Conservation (phyloP, 1,140 invertebrate species). For the Lasaia peninsularis region DNA sequence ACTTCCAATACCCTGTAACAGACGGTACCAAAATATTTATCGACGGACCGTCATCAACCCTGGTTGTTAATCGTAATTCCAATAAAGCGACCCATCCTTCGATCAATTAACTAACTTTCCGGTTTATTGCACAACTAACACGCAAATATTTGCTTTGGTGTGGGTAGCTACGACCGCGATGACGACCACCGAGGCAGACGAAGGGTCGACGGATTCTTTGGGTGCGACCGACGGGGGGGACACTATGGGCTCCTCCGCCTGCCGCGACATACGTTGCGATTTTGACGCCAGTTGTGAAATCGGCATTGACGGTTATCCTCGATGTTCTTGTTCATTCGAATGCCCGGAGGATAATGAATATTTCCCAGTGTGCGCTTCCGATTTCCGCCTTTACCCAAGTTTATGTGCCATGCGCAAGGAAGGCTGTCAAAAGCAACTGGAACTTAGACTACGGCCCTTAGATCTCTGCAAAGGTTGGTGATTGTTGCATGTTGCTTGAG, state of each 20-base stretch:
- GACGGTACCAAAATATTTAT: conserved; percentile 48
- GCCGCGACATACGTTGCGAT: conserved; percentile 89
- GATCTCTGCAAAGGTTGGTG: conserved; percentile 88
- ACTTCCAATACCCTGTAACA: conserved; percentile 11
- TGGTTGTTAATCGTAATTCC: conserved; percentile 60
- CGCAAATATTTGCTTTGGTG: conserved; percentile 66
- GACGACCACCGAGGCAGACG: conserved; percentile 60
- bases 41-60: conserved; percentile 50
- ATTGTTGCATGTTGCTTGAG: not conserved
- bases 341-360: conserved; percentile 80
- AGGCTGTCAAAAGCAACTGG: conserved; percentile 89
- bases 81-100: conserved; percentile 58
- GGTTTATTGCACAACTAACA: conserved; percentile 71
- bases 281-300: conserved; percentile 90
- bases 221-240: conserved; percentile 49
- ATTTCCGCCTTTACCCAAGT: conserved; percentile 88
- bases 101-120: conserved; percentile 72
- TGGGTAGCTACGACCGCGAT: conserved; percentile 68
- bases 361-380: conserved; percentile 89
- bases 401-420: conserved; percentile 92
- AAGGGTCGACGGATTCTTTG: conserved; percentile 55
- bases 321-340: conserved; percentile 87
- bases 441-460: conserved; percentile 86
- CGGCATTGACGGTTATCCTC: conserved; percentile 85
- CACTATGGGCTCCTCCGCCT: conserved; percentile 80